Conservation (phyloP, 2,113 vertebrate genomes). For the Phasianus colchicus region DNA sequence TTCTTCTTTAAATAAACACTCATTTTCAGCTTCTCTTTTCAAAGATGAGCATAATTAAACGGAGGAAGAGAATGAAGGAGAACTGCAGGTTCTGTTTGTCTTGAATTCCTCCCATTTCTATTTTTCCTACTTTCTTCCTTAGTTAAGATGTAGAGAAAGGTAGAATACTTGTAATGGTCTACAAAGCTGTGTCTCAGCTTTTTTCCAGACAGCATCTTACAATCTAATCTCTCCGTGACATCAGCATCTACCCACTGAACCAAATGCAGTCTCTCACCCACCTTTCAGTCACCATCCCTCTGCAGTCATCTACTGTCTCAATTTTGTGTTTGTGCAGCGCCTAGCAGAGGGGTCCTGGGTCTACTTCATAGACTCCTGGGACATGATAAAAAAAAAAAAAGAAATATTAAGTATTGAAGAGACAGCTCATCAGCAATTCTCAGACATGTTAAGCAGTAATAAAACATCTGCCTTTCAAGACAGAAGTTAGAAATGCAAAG, state of each 20-base stretch:
- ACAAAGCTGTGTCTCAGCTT: not conserved
- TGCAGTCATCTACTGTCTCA: not conserved
- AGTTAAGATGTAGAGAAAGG: not conserved
- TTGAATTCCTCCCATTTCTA: not conserved
- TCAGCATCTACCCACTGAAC: not conserved
- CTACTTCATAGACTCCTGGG: constrained; percentile 17
- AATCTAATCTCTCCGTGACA: not conserved
- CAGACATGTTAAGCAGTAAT: constrained; percentile 10
- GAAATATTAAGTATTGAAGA: not conserved
- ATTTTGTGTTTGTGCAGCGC: not conserved
- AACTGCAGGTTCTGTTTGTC: not conserved
- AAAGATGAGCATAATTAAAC: not conserved
- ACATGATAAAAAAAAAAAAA: not conserved
- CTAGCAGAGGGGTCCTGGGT: not conserved
- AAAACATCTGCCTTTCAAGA: constrained; percentile 19
- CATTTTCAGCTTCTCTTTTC: not conserved
- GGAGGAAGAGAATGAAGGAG: not conserved
- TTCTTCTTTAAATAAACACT: not conserved
- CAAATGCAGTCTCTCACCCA: constrained; percentile 8
- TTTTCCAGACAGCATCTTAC: not conserved
- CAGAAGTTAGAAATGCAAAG: constrained; percentile 7
- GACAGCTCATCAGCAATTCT: constrained; percentile 27
- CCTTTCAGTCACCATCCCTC: constrained; percentile 62
- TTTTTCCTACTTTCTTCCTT: not conserved
- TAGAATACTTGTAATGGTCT: not conserved